These are phyloP conservation scores for Zeus faber DNA, from an alignment of 2,113 vertebrate species.

Conservation along the genomic window DNA sequence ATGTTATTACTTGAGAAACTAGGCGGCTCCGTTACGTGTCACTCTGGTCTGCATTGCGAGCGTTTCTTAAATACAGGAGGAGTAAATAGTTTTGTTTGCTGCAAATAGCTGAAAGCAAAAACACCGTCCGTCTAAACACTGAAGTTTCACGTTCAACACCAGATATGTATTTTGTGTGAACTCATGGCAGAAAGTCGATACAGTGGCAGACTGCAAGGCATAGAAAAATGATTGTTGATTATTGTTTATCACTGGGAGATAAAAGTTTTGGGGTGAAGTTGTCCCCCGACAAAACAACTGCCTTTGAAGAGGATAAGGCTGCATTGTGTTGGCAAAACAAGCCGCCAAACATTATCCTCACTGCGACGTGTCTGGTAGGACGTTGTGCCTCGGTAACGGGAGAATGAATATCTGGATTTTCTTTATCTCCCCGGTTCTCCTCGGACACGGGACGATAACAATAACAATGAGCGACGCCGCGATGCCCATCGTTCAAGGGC, in stretches of 20 bases:
- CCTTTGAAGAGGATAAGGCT: too few species aligned
- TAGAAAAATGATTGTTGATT: too few species aligned
- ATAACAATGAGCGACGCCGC: slow-evolving; percentile 8
- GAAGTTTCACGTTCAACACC: not conserved
- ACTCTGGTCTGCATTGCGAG: not conserved
- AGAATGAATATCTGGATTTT: slow-evolving; percentile 17
- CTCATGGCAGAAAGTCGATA: not conserved
- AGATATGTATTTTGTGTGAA: too few species aligned
- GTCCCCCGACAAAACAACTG: too few species aligned
- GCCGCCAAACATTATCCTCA: too few species aligned
- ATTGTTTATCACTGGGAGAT: too few species aligned
- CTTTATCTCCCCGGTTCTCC: slow-evolving; percentile 9
- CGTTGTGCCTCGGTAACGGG: too few species aligned
- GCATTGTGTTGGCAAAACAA: too few species aligned
- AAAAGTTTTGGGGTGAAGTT: too few species aligned
- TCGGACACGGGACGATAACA: too few species aligned
- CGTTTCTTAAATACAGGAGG: slow-evolving; percentile 1
- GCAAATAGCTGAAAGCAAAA: slow-evolving; percentile 30
- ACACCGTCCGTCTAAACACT: slow-evolving; percentile 13
- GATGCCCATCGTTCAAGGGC: not conserved
- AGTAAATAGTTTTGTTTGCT: slow-evolving; percentile 12
- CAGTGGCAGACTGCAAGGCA: too few species aligned
- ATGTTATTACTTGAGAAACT: not conserved
- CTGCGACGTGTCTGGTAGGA: too few species aligned
- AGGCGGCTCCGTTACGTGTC: not conserved